Conservation (phyloP, 2,113 vertebrate genomes). For the Catharus minimus region DNA sequence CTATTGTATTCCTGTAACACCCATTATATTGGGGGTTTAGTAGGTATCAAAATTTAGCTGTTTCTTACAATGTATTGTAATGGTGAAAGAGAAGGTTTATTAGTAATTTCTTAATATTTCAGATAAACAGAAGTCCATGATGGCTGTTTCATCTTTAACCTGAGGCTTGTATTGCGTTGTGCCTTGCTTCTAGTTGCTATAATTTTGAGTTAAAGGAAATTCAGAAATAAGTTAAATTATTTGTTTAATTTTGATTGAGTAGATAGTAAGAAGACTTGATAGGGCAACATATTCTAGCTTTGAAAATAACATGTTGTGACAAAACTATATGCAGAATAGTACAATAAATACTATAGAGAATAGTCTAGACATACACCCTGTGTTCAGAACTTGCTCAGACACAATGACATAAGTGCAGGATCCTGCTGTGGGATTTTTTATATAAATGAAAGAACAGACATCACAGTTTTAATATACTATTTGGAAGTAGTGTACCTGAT, state of each 20-base stretch:
- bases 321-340: not conserved
- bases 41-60: conserved; percentile 15
- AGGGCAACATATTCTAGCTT: not conserved
- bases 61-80: conserved; percentile 15
- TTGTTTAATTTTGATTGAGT: not conserved
- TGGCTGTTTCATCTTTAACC: conserved; percentile 19
- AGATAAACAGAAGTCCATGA: not conserved
- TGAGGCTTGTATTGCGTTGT: conserved; percentile 52
- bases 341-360: not conserved
- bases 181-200: conserved; percentile 68
- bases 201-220: conserved; percentile 18
- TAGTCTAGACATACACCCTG: not conserved
- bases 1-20: conserved; percentile 47
- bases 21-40: conserved; percentile 25
- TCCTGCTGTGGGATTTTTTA: not conserved
- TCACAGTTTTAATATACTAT: not conserved
- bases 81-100: not conserved
- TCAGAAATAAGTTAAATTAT: not conserved
- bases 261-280: not conserved
- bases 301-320: not conserved
- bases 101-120: conserved; percentile 3
- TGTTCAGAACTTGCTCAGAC: not conserved
- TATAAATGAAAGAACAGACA: not conserved
- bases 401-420: not conserved
- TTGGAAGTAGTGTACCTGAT: not conserved